Base-by-base conservation (phyloP, 1,140 invertebrate species). In the Drosophila melanica region DNA sequence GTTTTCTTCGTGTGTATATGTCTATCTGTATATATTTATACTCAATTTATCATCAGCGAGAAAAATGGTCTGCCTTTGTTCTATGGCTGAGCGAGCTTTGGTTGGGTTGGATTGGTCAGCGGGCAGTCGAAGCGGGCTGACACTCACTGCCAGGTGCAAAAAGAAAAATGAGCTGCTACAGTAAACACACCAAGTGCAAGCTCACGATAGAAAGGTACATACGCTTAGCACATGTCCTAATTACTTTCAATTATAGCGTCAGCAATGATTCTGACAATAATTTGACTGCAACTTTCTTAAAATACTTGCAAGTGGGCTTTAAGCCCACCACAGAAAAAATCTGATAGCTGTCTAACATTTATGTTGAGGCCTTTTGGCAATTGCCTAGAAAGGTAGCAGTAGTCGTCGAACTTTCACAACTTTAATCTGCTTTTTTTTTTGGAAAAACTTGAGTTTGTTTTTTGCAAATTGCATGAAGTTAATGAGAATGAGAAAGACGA, bases 11-110 rank as follows among this genome's bases (percentile, higher is more conserved):
- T 10, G 39, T 41, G 39, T n/a, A 41, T n/a, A n/a, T 35, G 18
- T 51, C 14, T 16, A 58, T 7, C 48, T 51, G 14, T 48, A 35
- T 35, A 35, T 47, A 50, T 50, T 50, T 50, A 50, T 50, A 50
- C 27, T 50, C 48, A 12, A 47, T 47, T 47, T 50, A 63, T 79
- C 77, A 80, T 79, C 20, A 27, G 59, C 37, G 50, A 78, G 42
- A 44, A 62, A 79, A 81, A 75, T 33, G 53, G 12, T 12, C 62
- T 58, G 48, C 66, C 50, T 48, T 86, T 87, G 82, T 86, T 77
- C 82, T 64, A 68, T 60, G 58, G 51, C 44, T 70, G 62, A 73
- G 59, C 68, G 51, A 48, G 60, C 64, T 44, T 48, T 18, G 4
- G 30, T 33, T 12, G 33, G 10, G 30, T 16, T n/a, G 41, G n/a